A percentile compares a stretch with the other conserved stretches of the same genome.
These are phyloP conservation scores for Nibea coibor DNA, from an alignment of 2,113 vertebrate genomes.

Conservation along the genomic window DNA sequence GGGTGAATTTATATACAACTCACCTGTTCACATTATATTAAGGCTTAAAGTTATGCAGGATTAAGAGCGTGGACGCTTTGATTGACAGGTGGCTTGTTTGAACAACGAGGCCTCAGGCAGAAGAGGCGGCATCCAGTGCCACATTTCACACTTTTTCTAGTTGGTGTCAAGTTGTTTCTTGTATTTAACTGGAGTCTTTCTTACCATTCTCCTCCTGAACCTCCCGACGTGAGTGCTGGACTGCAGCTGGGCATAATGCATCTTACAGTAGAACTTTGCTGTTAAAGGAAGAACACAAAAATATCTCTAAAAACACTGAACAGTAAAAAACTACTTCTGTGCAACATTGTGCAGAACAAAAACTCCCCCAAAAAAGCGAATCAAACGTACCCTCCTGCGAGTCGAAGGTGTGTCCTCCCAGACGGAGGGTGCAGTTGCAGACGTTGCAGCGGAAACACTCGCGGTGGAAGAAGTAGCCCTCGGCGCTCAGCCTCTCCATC, in stretches of 20 bases:
- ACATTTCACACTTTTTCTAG: background rate
- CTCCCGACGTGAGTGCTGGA: conserved; percentile 76
- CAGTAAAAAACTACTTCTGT: background rate
- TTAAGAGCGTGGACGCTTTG: too few species aligned
- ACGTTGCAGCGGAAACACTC: conserved; percentile 95
- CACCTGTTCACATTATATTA: too few species aligned
- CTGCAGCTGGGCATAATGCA: conserved; percentile 90
- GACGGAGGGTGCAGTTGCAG: conserved; percentile 88
- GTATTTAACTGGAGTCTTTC: background rate
- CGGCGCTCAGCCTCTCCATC: conserved; percentile 94
- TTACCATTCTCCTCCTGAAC: conserved; percentile 75
- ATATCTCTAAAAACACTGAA: background rate
- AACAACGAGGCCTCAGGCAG: too few species aligned
- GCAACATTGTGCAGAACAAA: background rate
- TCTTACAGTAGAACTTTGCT: conserved; percentile 97
- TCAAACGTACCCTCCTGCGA: conserved; percentile 73
- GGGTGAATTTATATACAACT: too few species aligned
- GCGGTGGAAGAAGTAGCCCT: conserved; percentile 95
- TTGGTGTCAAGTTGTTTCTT: too few species aligned
- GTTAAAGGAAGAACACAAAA: conserved; percentile 46
- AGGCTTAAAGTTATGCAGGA: too few species aligned
- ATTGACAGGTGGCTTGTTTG: too few species aligned
- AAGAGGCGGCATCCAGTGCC: too few species aligned
- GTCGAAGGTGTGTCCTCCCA: conserved; percentile 91
- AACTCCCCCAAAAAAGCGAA: too few species aligned